Evolutionary conservation across 2,113 vertebrate species (phyloP), one percentile per base, ranked within the genome.

Genomic region (Actenoides lindsayi): DNA sequence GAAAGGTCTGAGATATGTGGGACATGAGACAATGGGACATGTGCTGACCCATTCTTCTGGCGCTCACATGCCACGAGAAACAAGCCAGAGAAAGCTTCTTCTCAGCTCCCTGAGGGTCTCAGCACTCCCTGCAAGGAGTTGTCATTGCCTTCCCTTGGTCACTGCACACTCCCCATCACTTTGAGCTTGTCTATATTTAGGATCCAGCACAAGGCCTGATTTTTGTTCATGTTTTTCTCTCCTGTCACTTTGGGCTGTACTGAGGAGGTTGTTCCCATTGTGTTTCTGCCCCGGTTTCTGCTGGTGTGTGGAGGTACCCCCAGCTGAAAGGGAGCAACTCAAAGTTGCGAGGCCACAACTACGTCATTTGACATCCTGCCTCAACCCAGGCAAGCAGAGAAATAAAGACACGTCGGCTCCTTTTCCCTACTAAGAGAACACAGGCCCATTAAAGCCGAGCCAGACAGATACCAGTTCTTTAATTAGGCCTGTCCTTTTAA

Each of bases 401-500:
- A 93, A 87, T 37, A 87, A 83, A 89, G 64, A 48, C 1, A 4
- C 1, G 3, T 84, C 89, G 94, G 65, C 65, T 89, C 35, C 42
- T 71, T 53, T 94, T 94, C 65, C 60, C 79, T 92, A 86, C 67
- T 93, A 62, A 30, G 48, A 73, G 57, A 90, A 76, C 14, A 28
- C 6, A 78, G 51, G 46, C 33, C 53, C 53, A 96, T 95, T 94
- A 94, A 84, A 91, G 24, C 89, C 64, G 87, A 91, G 96, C 69
- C 74, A 96, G 91, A 87, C 93, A 93, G 60, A 48, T 93, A 95
- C 21, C 87, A 92, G 68, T 91, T 93, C 81, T 82, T 95, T 96
- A 96, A 97, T 96, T 95, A 96, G 84, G 20, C 70, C 85, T 57
- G 48, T 85, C 77, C 65, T 94, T 95, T 93, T 62, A 95, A 94